Evolutionary conservation across 2,113 vertebrate species (phyloP), one percentile per base, ranked within the genome.

Genomic region (Numida meleagris): DNA sequence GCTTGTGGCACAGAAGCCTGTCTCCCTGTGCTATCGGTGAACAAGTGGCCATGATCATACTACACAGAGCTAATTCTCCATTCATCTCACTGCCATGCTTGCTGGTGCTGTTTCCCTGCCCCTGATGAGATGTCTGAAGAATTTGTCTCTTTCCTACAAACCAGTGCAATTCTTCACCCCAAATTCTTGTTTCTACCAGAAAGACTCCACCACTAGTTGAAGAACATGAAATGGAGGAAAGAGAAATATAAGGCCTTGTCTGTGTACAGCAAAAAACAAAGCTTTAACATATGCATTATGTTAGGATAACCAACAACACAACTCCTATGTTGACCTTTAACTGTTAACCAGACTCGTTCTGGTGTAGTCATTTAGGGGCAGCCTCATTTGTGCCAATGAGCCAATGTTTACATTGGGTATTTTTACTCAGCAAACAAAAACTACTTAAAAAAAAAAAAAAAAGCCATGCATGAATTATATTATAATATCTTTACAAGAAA

Each of bases 41-140:
- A 55, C 12, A 50, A 73, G 55, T 48, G 6, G 6, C 34, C 46
- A 17, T 45, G 19, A 18, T 20, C 15, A 4, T 0, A 1, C 12
- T 4, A 1, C 0, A 0, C 14, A 59, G 34, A 62, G 14, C 3
- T 79, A 76, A 58, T 40, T 24, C 21, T 34, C 36, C 59, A 34
- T 59, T 89, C n/a, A 42, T n/a, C 12, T n/a, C 6, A 16, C 14
- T 82, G 61, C 48, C 25, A 71, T 3, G 9, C 34, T 38, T 18
- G 12, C 9, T 29, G 25, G 46, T 51, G 25, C 25, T 34, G 4
- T 21, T 82, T 58, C 55, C 48, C 34, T 72, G 34, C 5, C 21
- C 27, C 38, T 46, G 16, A 36, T 0, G 0, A 9, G 23, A 6
- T 29, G 21, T 50, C 36, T 81, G 59, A 67, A 74, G 67, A 80